Evolutionary conservation across 2,797 vertebrate genomes (phyloP).

Genomic region (Sciaenops ocellatus): DNA sequence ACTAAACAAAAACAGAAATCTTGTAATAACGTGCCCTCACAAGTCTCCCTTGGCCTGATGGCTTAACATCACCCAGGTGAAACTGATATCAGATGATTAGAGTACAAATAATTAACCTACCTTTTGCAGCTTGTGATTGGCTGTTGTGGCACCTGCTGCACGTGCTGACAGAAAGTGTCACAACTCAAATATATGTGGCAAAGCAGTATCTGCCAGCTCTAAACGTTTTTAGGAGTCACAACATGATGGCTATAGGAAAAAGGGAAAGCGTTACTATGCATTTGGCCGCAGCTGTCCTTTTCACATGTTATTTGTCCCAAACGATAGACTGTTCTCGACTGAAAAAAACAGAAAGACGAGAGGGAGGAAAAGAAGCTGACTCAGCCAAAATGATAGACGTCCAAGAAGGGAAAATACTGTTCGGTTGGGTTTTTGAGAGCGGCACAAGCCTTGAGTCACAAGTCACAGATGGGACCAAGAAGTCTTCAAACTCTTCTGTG

Average conservation of each 20-base stretch:
- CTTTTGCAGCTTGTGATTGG: constrained; percentile 45
- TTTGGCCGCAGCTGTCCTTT: constrained; percentile 25
- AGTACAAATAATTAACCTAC: background rate
- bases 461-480: background rate
- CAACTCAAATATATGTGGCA: constrained; percentile 3
- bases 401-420: constrained; percentile 62
- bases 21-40: background rate
- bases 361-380: background rate
- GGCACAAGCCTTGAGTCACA: background rate
- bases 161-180: fast-evolving
- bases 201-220: fast-evolving
- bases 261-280: background rate
- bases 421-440: constrained; percentile 40
- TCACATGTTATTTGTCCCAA: constrained; percentile 29
- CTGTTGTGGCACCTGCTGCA: background rate
- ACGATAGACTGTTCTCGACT: constrained; percentile 39
- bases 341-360: constrained; percentile 39
- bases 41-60: no score
- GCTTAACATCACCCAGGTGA: constrained; percentile 35
- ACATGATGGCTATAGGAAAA: constrained; percentile 30
- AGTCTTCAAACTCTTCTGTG: constrained; percentile 15
- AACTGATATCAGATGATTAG: constrained; percentile 19
- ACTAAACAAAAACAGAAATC: background rate
- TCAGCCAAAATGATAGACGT: background rate
- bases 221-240: background rate